A percentile compares a stretch with the other conserved stretches of the same genome.
Conservation (phyloP, 2,888 invertebrate species). For the Cylindroiulus punctatus region DNA sequence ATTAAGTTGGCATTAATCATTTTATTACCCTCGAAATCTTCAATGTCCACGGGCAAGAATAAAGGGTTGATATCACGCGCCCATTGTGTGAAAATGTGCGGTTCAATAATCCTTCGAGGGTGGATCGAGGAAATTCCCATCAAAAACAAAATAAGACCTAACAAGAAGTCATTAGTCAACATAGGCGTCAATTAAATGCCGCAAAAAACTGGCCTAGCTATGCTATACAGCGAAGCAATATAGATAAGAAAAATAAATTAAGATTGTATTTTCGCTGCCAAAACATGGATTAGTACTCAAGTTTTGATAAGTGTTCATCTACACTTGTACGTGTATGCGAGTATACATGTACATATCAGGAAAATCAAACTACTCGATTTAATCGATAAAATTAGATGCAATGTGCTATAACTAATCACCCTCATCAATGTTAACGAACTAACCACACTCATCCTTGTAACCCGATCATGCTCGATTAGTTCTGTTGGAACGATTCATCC, state of each 20-base stretch:
- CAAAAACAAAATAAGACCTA: neutral
- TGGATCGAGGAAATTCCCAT: neutral
- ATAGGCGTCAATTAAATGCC: neutral
- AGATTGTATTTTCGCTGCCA: too few relatives aligned
- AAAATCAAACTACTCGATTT: neutral
- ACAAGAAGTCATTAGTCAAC: neutral
- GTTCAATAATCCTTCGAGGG: neutral
- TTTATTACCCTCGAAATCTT: neutral
- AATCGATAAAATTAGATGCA: too few relatives aligned
- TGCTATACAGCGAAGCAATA: too few relatives aligned
- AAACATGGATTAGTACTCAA: too few relatives aligned
- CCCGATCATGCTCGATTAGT: too few relatives aligned
- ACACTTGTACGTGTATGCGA: too few relatives aligned
- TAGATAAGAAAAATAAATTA: too few relatives aligned
- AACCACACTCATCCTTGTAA: neutral
- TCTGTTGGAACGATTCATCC: too few relatives aligned
- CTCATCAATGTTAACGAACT: neutral
- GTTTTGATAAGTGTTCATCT: too few relatives aligned
- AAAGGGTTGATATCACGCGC: neutral
- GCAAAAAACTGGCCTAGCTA: too few relatives aligned
- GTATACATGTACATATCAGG: too few relatives aligned
- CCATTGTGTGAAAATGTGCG: neutral
- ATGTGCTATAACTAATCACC: too few relatives aligned
- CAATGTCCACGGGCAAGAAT: neutral
- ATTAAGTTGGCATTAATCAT: neutral